A percentile compares a stretch with the other conserved stretches of the same genome.
These are phyloP conservation scores for Cheilosia scutellata DNA, from an alignment of 2,888 invertebrate genomes.

Conservation along the genomic window DNA sequence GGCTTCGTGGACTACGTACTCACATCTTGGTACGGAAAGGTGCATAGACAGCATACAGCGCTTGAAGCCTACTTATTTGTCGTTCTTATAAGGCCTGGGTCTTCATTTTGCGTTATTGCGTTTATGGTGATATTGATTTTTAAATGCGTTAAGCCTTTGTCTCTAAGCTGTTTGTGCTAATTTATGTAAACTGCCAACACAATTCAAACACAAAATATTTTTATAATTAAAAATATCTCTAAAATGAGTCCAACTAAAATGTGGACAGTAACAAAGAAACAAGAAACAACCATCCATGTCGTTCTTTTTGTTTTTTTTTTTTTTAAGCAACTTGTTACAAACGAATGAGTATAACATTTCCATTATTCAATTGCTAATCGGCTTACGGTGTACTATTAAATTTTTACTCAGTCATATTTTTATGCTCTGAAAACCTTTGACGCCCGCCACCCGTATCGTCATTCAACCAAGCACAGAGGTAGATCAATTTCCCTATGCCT, in stretches of 20 bases:
- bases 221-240: background rate
- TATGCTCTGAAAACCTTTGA: slow-evolving; percentile 59
- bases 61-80: too few species aligned
- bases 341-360: slow-evolving; percentile 22
- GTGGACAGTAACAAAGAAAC: background rate
- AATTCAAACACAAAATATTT: too few species aligned
- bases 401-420: slow-evolving; percentile 20
- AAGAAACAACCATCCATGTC: background rate
- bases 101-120: too few species aligned
- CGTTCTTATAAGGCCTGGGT: too few species aligned
- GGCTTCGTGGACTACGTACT: too few species aligned
- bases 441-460: slow-evolving; percentile 23
- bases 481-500: background rate
- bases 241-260: background rate
- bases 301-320: background rate
- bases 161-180: too few species aligned
- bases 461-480: background rate
- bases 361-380: slow-evolving; percentile 42
- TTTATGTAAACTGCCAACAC: too few species aligned
- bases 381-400: slow-evolving; percentile 35
- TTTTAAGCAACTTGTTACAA: slow-evolving; percentile 23
- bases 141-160: too few species aligned
- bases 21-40: too few species aligned
- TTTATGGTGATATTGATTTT: too few species aligned
- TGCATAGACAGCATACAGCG: too few species aligned